These are phyloP conservation scores for Tupiocoris notatus DNA, from an alignment of 2,888 invertebrate genomes.

Conservation along the genomic window DNA sequence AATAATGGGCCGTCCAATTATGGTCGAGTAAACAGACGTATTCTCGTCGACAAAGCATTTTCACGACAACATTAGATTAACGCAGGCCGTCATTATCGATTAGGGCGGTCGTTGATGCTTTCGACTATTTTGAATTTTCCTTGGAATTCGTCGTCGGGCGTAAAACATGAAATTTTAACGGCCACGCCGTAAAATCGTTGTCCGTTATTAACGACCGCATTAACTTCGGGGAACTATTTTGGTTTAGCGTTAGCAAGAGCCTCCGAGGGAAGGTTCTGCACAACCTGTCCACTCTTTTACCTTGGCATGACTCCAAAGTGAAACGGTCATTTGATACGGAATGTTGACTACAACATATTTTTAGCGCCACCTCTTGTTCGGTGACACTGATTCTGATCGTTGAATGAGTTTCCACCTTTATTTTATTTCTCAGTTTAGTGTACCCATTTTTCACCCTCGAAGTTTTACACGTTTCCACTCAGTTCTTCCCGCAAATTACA, in stretches of 20 bases:
- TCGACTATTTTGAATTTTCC: background rate
- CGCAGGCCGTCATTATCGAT: background rate
- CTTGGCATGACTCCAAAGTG: background rate
- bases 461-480: too few species aligned
- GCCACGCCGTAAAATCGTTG: background rate
- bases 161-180: background rate
- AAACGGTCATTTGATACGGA: background rate
- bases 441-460: background rate
- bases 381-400: background rate
- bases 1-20: slow-evolving; percentile 17
- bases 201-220: background rate
- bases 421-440: background rate
- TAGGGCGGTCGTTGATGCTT: background rate
- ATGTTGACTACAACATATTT: background rate
- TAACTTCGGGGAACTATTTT: background rate
- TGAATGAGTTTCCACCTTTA: background rate
- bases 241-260: too few species aligned
- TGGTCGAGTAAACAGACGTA: slow-evolving; percentile 1
- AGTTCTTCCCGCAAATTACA: too few species aligned
- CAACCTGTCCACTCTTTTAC: background rate
- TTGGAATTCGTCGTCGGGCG: background rate
- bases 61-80: background rate
- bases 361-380: background rate
- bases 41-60: background rate
- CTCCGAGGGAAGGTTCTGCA: background rate